Conservation (phyloP, 1,140 invertebrate species). For the Myzus persicae region DNA sequence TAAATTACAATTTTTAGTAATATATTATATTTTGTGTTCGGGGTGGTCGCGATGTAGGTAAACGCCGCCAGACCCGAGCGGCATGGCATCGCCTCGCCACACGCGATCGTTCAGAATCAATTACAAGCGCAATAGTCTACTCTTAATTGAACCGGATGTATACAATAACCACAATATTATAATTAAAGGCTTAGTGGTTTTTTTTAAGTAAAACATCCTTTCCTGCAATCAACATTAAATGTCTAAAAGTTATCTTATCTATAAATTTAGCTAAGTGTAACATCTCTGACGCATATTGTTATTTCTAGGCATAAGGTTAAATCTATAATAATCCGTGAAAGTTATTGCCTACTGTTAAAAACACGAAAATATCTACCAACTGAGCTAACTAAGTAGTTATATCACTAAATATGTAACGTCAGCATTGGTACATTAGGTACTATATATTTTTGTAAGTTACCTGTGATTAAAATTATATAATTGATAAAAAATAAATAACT, state of each 20-base stretch:
- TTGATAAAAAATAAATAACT: neutral
- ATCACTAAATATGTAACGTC: neutral
- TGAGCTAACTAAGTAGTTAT: neutral
- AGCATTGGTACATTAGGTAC: too few species aligned
- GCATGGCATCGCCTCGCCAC: neutral
- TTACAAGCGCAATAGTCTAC: neutral
- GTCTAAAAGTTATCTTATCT: neutral
- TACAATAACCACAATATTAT: conserved; percentile 25
- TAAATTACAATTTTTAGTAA: conserved; percentile 14
- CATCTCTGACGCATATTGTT: neutral
- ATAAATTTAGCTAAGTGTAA: neutral
- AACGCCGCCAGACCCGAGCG: neutral
- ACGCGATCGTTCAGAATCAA: conserved; percentile 45
- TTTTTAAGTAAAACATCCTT: conserved; percentile 20
- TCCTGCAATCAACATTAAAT: neutral
- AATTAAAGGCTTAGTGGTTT: neutral
- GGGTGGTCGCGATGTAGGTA: neutral
- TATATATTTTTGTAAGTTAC: neutral
- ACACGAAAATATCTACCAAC: neutral
- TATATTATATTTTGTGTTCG: neutral
- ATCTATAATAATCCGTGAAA: neutral
- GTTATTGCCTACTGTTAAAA: too few species aligned
- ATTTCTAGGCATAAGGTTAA: neutral
- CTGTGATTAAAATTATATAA: too few species aligned
- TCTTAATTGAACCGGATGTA: conserved; percentile 34